A percentile compares a stretch with the other conserved stretches of the same genome.
phyloP scores from a whole-genome alignment of 2,113 vertebrate genomes.

The Euleptes europaea region DNA sequence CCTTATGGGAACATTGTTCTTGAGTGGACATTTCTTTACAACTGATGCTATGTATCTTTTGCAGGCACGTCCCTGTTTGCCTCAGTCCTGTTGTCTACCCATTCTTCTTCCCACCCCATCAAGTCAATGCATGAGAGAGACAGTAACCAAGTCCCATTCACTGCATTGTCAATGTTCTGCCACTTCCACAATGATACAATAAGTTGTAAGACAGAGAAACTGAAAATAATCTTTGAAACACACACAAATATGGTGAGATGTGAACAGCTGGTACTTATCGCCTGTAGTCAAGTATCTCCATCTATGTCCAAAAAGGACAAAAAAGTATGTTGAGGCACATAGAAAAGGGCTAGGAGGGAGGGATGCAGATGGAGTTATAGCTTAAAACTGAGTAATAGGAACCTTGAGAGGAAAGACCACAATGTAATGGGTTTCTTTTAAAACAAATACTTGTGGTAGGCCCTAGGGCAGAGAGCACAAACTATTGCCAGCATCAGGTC shows the following conservation, averaged over 20 bases:
- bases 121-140: background rate
- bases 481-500: slow-evolving; percentile 54
- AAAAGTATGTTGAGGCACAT: background rate
- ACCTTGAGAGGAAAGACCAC: slow-evolving; percentile 56
- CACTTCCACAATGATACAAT: background rate
- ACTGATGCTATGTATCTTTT: background rate
- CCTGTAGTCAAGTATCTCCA: background rate
- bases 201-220: background rate
- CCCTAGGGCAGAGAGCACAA: slow-evolving; percentile 43
- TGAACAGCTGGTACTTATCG: background rate
- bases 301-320: background rate
- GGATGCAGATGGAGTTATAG: background rate
- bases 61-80: background rate
- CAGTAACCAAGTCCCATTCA: background rate
- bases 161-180: background rate
- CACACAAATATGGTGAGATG: background rate
- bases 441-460: slow-evolving; percentile 54
- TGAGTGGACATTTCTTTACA: too few relatives aligned
- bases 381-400: slow-evolving; percentile 51
- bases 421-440: slow-evolving; percentile 57
- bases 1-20: too few relatives aligned
- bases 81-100: background rate
- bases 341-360: slow-evolving; percentile 13
- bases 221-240: background rate
- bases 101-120: background rate